Conservation (phyloP, 2,797 vertebrate genomes). For the Cirrhinus mrigala region DNA sequence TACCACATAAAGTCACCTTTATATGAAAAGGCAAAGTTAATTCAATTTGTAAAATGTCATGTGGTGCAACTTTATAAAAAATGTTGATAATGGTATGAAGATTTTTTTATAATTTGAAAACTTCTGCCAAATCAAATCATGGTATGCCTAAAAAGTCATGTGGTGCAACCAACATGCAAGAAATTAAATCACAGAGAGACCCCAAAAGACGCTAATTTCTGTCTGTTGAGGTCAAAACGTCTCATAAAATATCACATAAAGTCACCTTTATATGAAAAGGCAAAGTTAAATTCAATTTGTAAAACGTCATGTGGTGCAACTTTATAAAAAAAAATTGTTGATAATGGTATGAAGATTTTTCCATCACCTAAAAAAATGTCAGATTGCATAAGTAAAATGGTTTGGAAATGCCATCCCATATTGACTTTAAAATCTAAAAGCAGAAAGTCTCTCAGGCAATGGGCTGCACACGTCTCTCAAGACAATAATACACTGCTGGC, state of each 20-base stretch:
- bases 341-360: neutral
- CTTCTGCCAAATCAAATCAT: neutral
- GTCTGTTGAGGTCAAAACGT: neutral
- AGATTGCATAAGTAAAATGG: neutral
- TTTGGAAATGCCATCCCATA: neutral
- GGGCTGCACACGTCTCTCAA: conserved; percentile 8
- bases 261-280: neutral
- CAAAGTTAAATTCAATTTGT: neutral
- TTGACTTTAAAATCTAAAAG: neutral
- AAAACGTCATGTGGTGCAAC: neutral
- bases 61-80: neutral
- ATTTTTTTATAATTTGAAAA: neutral
- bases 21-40: neutral
- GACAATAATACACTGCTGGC: conserved; percentile 11
- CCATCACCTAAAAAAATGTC: neutral
- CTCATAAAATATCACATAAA: neutral
- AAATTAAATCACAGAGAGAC: neutral
- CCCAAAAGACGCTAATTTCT: neutral
- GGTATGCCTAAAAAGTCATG: neutral
- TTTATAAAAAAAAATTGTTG: neutral
- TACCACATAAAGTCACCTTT: neutral
- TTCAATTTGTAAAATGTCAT: neutral
- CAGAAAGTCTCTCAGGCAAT: neutral
- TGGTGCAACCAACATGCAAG: neutral
- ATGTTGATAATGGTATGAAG: neutral